These are phyloP conservation scores for Mus spicilegus DNA, from an alignment of 2,113 vertebrate genomes.

Conservation along the genomic window DNA sequence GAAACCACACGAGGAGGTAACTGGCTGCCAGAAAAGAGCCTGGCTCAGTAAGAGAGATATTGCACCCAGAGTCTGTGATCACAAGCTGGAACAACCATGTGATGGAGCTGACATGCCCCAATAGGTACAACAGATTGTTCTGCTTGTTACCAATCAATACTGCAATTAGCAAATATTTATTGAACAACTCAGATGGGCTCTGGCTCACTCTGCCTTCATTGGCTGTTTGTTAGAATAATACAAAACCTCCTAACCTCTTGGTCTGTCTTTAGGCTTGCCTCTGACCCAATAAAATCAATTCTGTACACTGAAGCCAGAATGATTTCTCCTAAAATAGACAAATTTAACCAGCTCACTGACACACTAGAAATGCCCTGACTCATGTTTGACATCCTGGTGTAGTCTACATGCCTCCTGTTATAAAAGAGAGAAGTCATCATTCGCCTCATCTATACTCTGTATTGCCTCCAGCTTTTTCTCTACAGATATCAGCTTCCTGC, in stretches of 20 bases:
- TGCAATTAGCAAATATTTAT: conserved; percentile 75
- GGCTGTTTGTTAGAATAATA: conserved; percentile 46
- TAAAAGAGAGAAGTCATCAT: not conserved
- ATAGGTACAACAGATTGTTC: conserved; percentile 65
- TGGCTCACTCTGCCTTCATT: conserved; percentile 43
- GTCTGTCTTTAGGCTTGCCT: conserved; percentile 37
- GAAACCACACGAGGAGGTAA: not conserved
- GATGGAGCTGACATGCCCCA: conserved; percentile 62
- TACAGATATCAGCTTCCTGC: not conserved
- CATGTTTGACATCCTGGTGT: not conserved
- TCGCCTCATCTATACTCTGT: not conserved
- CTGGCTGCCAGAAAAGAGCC: not conserved
- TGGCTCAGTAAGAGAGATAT: not conserved
- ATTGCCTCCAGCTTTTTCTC: not conserved
- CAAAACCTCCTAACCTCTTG: conserved; percentile 25
- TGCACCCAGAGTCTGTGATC: conserved; percentile 6
- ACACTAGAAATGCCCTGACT: conserved; percentile 18
- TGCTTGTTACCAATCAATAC: conserved; percentile 72
- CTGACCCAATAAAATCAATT: conserved; percentile 59
- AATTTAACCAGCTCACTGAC: conserved; percentile 5
- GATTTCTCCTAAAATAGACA: conserved; percentile 58
- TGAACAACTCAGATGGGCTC: conserved; percentile 46
- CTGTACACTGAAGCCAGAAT: conserved; percentile 37
- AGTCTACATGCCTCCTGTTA: not conserved
- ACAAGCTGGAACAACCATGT: not conserved